Percentiles rank a stretch among this genome's conserved stretches.
Conservation (phyloP, 2,888 invertebrate species). For the Ophion ventricosus region DNA sequence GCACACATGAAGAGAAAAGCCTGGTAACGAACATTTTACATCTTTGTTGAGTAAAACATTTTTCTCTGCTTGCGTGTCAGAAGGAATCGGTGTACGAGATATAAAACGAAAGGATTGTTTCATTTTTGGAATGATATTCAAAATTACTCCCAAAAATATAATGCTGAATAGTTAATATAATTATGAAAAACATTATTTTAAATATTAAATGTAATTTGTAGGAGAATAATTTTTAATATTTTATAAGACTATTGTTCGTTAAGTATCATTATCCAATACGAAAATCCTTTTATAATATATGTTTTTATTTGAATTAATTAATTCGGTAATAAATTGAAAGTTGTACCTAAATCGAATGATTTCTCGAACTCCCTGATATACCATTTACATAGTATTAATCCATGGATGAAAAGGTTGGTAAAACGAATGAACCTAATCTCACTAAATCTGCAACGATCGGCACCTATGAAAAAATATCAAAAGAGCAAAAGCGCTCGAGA, state of each 20-base stretch:
- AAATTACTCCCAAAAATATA: neutral
- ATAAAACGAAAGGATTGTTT: neutral
- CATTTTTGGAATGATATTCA: neutral
- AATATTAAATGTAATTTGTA: too few relatives aligned
- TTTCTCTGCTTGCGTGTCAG: neutral
- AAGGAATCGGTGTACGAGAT: neutral
- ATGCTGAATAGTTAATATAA: neutral
- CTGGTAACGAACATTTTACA: neutral
- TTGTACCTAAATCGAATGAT: neutral
- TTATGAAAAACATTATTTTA: too few relatives aligned
- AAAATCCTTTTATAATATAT: neutral
- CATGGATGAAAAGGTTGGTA: neutral
- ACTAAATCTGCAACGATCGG: slow-evolving; percentile 16
- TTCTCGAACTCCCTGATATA: neutral
- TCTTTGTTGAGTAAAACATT: neutral
- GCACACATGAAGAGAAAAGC: neutral
- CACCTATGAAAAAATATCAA: neutral
- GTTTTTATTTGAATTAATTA: neutral
- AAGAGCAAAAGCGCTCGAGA: neutral
- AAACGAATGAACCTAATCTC: slow-evolving; percentile 21
- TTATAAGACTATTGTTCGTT: neutral
- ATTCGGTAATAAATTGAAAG: neutral
- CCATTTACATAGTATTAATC: neutral
- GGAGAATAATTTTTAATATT: too few relatives aligned
- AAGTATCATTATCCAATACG: neutral